Percentiles rank a stretch among this genome's conserved stretches.
Conservation (phyloP, 2,113 vertebrate species). For the Cyanoliseus patagonus region DNA sequence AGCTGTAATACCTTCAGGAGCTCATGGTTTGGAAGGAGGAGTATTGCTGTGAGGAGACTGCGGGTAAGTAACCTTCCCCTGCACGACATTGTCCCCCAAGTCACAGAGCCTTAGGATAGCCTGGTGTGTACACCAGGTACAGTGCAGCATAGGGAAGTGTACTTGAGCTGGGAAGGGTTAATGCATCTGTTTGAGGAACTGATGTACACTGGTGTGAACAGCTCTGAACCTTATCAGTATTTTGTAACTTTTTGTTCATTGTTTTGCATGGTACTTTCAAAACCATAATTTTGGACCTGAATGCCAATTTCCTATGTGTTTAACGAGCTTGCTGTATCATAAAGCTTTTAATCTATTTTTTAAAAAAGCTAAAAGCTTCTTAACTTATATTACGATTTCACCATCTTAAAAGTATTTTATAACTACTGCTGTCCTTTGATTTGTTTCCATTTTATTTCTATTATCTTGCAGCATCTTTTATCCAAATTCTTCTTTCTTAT, state of each 20-base stretch:
- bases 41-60: neutral
- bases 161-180: constrained; percentile 71
- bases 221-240: constrained; percentile 59
- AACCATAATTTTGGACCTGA: constrained; percentile 79
- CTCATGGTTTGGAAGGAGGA: neutral
- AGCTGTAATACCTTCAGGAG: fast-evolving
- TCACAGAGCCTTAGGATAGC: neutral
- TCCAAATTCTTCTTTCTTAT: constrained; percentile 99
- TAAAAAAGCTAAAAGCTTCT: constrained; percentile 78
- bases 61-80: constrained; percentile 8
- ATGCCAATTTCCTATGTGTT: constrained; percentile 79
- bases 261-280: constrained; percentile 84
- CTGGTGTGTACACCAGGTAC: fast-evolving
- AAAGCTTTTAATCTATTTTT: constrained; percentile 80
- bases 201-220: constrained; percentile 20
- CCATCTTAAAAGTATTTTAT: constrained; percentile 92
- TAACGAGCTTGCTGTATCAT: constrained; percentile 79
- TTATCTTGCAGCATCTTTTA: constrained; percentile 99
- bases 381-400: constrained; percentile 81
- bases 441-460: constrained; percentile 99
- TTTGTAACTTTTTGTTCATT: constrained; percentile 77
- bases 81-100: neutral
- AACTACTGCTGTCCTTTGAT: constrained; percentile 98
- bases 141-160: fast-evolving
- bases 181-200: constrained; percentile 35